Conservation (phyloP, 1,140 invertebrate genomes). For the Brevipalpus yothersi region DNA sequence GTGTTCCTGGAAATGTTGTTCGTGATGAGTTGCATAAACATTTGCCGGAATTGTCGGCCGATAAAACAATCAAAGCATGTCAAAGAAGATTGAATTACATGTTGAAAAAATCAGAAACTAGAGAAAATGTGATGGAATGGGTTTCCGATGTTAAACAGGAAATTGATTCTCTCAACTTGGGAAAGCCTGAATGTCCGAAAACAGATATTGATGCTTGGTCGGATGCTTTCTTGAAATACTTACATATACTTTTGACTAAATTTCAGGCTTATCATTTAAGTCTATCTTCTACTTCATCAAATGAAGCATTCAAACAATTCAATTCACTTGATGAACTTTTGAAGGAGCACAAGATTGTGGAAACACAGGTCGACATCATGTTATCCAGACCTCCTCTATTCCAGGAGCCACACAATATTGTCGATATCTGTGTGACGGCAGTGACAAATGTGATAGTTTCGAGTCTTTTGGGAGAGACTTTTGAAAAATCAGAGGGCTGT, state of each 20-base stretch:
- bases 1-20: slow-evolving; percentile 23
- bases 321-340: slow-evolving; percentile 8
- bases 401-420: slow-evolving; percentile 13
- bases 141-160: slow-evolving; percentile 34
- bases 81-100: slow-evolving; percentile 35
- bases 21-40: slow-evolving; percentile 34
- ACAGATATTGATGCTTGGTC: slow-evolving; percentile 9
- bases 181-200: slow-evolving; percentile 12
- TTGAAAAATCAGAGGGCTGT: slow-evolving; percentile 26
- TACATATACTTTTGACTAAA: slow-evolving; percentile 13
- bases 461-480: slow-evolving; percentile 29
- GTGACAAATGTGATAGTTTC: slow-evolving; percentile 13
- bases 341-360: slow-evolving; percentile 10
- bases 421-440: slow-evolving; percentile 18
- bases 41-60: slow-evolving; percentile 23
- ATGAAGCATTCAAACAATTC: not conserved
- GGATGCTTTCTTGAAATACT: slow-evolving; percentile 10
- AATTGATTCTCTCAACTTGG: slow-evolving; percentile 22
- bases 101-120: slow-evolving; percentile 29
- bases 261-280: slow-evolving; percentile 6
- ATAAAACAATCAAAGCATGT: slow-evolving; percentile 43
- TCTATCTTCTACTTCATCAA: not conserved
- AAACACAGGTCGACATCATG: slow-evolving; percentile 4
- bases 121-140: slow-evolving; percentile 29
- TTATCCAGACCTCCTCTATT: slow-evolving; percentile 8